Base-by-base conservation (phyloP, 2,888 invertebrate species). In the Cerceris rybyensis region DNA sequence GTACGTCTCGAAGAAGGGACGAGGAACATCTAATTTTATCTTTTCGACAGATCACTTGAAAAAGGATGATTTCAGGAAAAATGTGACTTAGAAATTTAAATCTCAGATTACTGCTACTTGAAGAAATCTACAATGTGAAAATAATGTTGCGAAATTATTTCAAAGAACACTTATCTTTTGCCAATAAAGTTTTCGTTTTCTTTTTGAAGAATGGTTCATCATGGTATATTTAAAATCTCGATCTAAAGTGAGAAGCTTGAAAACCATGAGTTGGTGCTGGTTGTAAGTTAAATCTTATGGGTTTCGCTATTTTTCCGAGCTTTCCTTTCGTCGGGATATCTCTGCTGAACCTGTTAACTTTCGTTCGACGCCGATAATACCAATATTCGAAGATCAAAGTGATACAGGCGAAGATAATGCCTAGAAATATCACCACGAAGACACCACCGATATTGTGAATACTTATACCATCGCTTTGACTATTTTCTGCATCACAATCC, bases 401-500 rank as follows among this genome's bases (percentile, higher is more conserved):
- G 61, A 98, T 93, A 87, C 98, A 97, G 0, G 98, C 98, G 90
- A 98, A 94, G 0, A 96, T 97, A 46, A 98, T 98, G 0, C 98
- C 98, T 86, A 98, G 98, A 89, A 98, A 97, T 81, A 99, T 98
- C 0, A 99, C 98, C 68, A 99, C 98, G 91, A 99, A 99, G 0
- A 99, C 99, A 0, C 99, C 99, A 60, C 98, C 99, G 84, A 99
- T 99, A 92, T 99, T 99, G 90, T 98, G 96, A 77, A 99, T 98
- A 76, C 98, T 98, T 90, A 99, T 99, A 63, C 99, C 99, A 90
- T 98, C 99, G 4, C 97, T 97, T 90, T 98, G 98, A 90, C 98
- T 97, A 89, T 98, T 97, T 69, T 97, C 96, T 85, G 97, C 96
- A 86, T 97, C 97, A 88, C 98, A 98, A 78, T 95, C 94, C 87